These are phyloP conservation scores for Diplazon laetatorius DNA, from an alignment of 2,888 invertebrate genomes.

Conservation along the genomic window DNA sequence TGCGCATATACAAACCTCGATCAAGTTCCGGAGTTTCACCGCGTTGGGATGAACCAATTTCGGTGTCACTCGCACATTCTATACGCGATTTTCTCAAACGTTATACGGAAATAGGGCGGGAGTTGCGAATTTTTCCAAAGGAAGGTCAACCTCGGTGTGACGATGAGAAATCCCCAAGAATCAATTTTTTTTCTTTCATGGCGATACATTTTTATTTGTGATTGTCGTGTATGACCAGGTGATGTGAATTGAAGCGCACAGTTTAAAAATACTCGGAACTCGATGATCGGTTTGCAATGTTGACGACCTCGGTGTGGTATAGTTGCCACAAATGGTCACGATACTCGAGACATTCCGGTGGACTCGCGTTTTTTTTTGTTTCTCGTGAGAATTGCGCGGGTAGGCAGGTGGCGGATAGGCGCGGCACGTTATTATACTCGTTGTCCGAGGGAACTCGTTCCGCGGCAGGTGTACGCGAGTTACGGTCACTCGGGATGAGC, in stretches of 20 bases:
- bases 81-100: constrained; percentile 49
- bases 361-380: constrained; percentile 14
- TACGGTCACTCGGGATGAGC: constrained; percentile 6
- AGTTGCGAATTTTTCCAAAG: constrained; percentile 37
- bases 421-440: not conserved
- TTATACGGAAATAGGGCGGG: constrained; percentile 41
- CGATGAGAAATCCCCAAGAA: constrained; percentile 4
- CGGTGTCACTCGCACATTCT: constrained; percentile 29
- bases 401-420: constrained; percentile 19
- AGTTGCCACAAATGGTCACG: constrained; percentile 12
- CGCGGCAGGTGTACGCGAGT: constrained; percentile 14
- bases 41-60: constrained; percentile 34
- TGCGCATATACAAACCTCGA: constrained; percentile 34
- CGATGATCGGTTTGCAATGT: not conserved
- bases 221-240: too few relatives aligned
- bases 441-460: not conserved
- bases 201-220: too few relatives aligned
- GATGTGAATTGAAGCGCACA: too few relatives aligned
- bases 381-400: constrained; percentile 21
- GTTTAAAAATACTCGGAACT: not conserved
- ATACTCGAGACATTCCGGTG: constrained; percentile 1
- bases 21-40: constrained; percentile 42
- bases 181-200: too few relatives aligned
- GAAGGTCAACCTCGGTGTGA: not conserved
- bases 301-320: constrained; percentile 1